Base-by-base conservation (phyloP, 2,888 invertebrate genomes). In the Sturmia bella region DNA sequence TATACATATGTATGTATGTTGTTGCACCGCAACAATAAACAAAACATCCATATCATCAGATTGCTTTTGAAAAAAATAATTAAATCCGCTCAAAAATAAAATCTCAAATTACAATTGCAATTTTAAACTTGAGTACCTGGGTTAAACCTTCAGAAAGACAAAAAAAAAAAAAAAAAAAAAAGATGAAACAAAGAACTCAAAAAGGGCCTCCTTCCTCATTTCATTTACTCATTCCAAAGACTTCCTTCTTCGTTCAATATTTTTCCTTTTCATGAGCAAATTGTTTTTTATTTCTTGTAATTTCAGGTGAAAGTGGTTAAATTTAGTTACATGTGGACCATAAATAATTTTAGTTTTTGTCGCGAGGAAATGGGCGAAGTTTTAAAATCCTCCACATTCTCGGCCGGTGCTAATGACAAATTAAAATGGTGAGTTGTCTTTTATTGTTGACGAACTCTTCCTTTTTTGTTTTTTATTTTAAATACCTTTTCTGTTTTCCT, bases 261-360 rank as follows among this genome's bases (percentile, higher is more conserved):
- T 80, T 72, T 84, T 54, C 2, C 24, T 43, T 45, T 24, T 37
- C 0, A n/a, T n/a, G n/a, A n/a, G n/a, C 19, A 24, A 39, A 68
- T 59, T 56, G 32, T 39, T 39, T n/a, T 76, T 57, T 59, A 37
- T 69, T 57, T 17, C 6, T 70, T 19, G n/a, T n/a, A 17, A 37
- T 64, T 63, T 15, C 95, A 98, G 98, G 99, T 99, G 91, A 99
- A 99, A 95, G 99, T 99, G 92, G 98, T 99, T 88, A 99, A 99
- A 93, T 99, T 99, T 94, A 99, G 98, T 93, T 99, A 99, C 93
- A 99, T 99, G 98, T 99, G 99, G 99, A 99, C 99, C 91, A 99
- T 99, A 93, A 99, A 99, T 93, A 99, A 99, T 94, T 99, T 99
- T 93, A 99, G 99, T 93, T 99, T 99, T 93, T 99, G 99, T 93